phyloP scores from a whole-genome alignment of 2,797 vertebrate species.

The Chelmon rostratus region DNA sequence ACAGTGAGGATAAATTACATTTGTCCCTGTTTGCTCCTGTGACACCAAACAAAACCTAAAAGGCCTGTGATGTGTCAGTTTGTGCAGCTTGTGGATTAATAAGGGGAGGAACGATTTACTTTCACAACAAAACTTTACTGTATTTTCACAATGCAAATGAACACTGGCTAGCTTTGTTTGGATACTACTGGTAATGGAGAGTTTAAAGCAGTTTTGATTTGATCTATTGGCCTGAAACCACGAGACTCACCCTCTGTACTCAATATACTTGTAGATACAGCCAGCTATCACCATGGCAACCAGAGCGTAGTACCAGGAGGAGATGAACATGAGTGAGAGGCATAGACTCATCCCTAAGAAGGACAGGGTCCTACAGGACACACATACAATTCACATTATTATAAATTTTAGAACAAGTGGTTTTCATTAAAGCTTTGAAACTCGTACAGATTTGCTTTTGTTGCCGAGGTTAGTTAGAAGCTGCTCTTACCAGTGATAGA shows the following conservation, averaged over 20 bases:
- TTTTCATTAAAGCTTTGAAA: not conserved
- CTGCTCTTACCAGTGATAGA: conserved; percentile 90
- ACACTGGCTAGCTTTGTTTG: not conserved
- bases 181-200: not conserved
- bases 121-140: not conserved
- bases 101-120: no score
- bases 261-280: conserved; percentile 98
- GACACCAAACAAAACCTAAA: not conserved
- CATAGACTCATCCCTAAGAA: conserved; percentile 98
- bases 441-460: not conserved
- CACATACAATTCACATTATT: not conserved
- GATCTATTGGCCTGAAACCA: not conserved
- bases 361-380: conserved; percentile 89
- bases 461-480: not conserved
- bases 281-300: conserved; percentile 93
- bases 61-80: not conserved
- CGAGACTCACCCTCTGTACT: conserved; percentile 94
- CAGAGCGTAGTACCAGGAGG: conserved; percentile 96
- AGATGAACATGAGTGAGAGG: conserved; percentile 97
- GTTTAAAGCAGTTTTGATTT: not conserved
- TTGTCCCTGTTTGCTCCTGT: not conserved
- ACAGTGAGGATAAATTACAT: not conserved
- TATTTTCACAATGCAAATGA: no score
- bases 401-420: not conserved
- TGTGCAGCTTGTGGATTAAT: not conserved